These are phyloP conservation scores for Guaruba guarouba DNA, from an alignment of 2,113 vertebrate genomes.

Conservation along the genomic window DNA sequence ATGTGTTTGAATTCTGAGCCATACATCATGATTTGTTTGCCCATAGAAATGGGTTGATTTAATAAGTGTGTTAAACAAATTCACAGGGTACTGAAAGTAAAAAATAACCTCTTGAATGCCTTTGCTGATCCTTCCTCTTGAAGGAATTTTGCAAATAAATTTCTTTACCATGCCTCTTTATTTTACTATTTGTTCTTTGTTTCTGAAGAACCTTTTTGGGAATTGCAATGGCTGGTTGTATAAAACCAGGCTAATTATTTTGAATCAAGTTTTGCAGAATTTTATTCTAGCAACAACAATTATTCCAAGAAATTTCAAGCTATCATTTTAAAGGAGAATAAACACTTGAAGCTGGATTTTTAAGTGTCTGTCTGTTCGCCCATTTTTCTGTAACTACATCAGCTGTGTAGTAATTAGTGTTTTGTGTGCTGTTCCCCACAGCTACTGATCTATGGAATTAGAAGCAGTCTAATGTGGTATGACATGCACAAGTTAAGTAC, in stretches of 20 bases:
- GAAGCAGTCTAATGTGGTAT: conserved; percentile 50
- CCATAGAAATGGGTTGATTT: conserved; percentile 15
- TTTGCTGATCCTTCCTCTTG: neutral
- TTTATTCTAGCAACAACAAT: neutral
- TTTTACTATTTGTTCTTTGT: neutral
- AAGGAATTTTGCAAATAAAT: neutral
- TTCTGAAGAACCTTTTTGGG: neutral
- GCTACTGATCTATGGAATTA: conserved; percentile 43
- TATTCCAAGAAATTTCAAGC: neutral
- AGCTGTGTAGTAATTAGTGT: conserved; percentile 22
- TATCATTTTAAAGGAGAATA: neutral
- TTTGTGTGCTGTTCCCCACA: conserved; percentile 40
- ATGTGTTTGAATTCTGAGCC: conserved; percentile 38
- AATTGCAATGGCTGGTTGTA: neutral
- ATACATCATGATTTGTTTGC: conserved; percentile 42
- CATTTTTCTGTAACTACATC: neutral
- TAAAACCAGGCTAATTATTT: neutral
- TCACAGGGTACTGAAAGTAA: neutral
- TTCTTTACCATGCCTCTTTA: neutral
- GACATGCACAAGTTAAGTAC: conserved; percentile 50
- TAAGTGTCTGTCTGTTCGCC: neutral
- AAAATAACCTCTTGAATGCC: neutral
- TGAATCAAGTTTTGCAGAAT: neutral
- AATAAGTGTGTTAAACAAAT: conserved; percentile 23
- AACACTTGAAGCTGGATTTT: neutral